Evolutionary conservation across 1,140 invertebrate species (phyloP).

Genomic region (Drosophila rhopaloa): DNA sequence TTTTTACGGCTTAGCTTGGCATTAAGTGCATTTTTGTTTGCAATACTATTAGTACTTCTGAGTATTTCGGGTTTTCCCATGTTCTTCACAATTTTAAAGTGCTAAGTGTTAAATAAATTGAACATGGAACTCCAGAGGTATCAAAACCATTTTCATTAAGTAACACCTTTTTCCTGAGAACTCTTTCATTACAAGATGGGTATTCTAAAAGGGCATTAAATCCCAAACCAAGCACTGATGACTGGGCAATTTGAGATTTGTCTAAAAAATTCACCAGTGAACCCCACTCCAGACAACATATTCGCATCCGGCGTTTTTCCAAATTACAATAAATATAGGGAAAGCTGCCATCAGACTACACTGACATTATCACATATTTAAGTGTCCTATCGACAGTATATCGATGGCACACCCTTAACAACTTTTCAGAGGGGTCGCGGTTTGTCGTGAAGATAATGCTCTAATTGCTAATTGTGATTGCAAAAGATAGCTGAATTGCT

Average conservation of each 20-base stretch:
- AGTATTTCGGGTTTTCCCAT: neutral
- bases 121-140: neutral
- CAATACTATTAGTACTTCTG: too few relatives aligned
- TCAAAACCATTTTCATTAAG: neutral
- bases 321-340: conserved; percentile 22
- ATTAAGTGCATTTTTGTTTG: too few relatives aligned
- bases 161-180: conserved; percentile 6
- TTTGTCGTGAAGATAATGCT: conserved; percentile 52
- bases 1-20: too few relatives aligned
- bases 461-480: conserved; percentile 73
- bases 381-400: conserved; percentile 5
- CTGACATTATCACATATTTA: conserved; percentile 1
- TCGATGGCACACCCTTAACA: conserved; percentile 46
- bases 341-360: conserved; percentile 5
- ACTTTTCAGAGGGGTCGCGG: neutral
- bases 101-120: conserved; percentile 1
- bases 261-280: conserved; percentile 5
- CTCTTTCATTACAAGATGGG: neutral
- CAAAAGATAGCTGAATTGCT: conserved; percentile 8
- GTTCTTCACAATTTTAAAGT: neutral
- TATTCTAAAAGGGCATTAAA: neutral
- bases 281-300: conserved; percentile 24
- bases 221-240: neutral
- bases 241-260: neutral
- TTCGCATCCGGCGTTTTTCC: conserved; percentile 1